phyloP scores from a whole-genome alignment of 64 coral and sea anemone species.

The Trachythela sp. region DNA sequence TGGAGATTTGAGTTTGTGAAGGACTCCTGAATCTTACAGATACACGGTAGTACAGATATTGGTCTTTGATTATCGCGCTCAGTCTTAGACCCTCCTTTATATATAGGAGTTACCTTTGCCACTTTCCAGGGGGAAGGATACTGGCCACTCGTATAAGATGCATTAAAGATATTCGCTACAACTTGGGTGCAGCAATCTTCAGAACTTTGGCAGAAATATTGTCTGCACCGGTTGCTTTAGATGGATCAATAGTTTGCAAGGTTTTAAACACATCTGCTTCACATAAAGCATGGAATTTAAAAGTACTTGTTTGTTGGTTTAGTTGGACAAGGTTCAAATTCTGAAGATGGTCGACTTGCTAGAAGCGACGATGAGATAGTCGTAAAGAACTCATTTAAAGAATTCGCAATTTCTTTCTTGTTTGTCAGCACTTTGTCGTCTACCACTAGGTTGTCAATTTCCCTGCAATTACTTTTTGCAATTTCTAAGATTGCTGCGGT shows the following conservation, averaged over 20 bases:
- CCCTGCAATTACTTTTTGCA: not conserved
- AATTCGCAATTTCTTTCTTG: not conserved
- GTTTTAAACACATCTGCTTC: conserved; percentile 31
- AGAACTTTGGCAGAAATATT: conserved; percentile 27
- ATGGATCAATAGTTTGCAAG: not conserved
- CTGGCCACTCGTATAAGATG: not conserved
- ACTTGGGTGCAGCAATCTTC: not conserved
- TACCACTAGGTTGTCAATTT: conserved; percentile 31
- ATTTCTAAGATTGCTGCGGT: conserved; percentile 8
- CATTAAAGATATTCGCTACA: not conserved
- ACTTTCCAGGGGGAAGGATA: not conserved
- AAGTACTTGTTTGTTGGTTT: not conserved
- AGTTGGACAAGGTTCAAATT: not conserved
- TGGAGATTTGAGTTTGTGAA: not conserved
- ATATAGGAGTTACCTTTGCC: conserved; percentile 4
- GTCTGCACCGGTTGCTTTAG: conserved; percentile 3
- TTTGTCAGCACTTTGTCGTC: conserved; percentile 31
- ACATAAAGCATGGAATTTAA: not conserved
- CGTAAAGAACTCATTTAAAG: conserved; percentile 2
- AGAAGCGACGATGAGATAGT: not conserved
- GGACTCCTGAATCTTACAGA: not conserved
- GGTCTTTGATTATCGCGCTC: conserved; percentile 9
- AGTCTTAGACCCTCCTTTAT: not conserved
- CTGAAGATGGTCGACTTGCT: not conserved
- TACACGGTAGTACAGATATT: conserved; percentile 10